Conservation (phyloP, 2,888 invertebrate genomes). For the Hypomecis punctinalis region DNA sequence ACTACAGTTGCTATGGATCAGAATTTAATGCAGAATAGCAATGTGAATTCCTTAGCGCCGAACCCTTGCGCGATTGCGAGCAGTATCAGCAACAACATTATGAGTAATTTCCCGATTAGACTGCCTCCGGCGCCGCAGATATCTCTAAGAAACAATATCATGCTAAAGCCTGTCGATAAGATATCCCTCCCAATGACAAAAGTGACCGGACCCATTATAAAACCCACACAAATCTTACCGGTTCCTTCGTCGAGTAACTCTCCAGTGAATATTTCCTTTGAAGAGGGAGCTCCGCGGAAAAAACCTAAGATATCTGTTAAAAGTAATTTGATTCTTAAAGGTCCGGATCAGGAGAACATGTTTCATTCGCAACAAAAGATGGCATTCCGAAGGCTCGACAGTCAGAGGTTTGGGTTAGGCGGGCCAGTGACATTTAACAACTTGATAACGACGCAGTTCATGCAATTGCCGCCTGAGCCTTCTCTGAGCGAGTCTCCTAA, state of each 20-base stretch:
- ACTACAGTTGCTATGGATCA: constrained; percentile 69
- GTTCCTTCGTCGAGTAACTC: constrained; percentile 75
- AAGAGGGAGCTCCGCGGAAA: constrained; percentile 74
- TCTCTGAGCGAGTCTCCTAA: constrained; percentile 70
- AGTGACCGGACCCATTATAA: constrained; percentile 76
- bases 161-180: constrained; percentile 72
- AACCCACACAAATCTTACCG: constrained; percentile 75
- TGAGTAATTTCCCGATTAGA: constrained; percentile 77
- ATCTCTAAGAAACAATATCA: constrained; percentile 70
- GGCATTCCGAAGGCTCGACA: constrained; percentile 76
- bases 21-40: constrained; percentile 63
- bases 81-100: constrained; percentile 69
- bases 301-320: constrained; percentile 83
- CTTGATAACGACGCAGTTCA: constrained; percentile 77
- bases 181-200: constrained; percentile 70
- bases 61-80: constrained; percentile 64
- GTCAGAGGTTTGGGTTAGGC: constrained; percentile 72
- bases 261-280: constrained; percentile 65
- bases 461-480: constrained; percentile 76
- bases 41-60: constrained; percentile 63
- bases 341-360: constrained; percentile 80
- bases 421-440: constrained; percentile 79
- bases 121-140: constrained; percentile 67
- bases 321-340: constrained; percentile 80
- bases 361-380: constrained; percentile 81